Base-by-base conservation (phyloP, 2,888 invertebrate species). In the Resseliella maxima region DNA sequence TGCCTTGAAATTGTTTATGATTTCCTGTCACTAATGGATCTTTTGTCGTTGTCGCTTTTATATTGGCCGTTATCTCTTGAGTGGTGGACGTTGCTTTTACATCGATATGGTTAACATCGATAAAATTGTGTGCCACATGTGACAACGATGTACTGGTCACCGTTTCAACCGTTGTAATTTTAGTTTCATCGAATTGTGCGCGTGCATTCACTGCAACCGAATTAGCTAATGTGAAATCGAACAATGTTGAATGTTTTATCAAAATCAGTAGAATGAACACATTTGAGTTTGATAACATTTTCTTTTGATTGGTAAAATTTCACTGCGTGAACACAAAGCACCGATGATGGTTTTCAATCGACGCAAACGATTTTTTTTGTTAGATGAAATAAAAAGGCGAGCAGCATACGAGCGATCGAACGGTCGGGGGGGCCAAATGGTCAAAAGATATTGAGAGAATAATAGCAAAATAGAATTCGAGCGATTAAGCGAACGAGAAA, bases 271-370 rank as follows among this genome's bases (percentile, higher is more conserved):
- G 88, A 88, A 88, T 88, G 87, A 88, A 88, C 88, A 88, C 87
- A 87, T 89, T 88, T 88, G 88, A 88, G 88, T 88, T 88, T 88
- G 89, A 88, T 88, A 88, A 88, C 89, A 89, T 89, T 88, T 81
- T 86, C 54, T n/a, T 86, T 31, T 12, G 24, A 27, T 36, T 83
- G 24, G 38, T n/a, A n/a, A n/a, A n/a, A 83, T 83, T 38, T 38
- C 36, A 83, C 83, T 83, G 83, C 38, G 83, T 83, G 83, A 83
- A 38, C 83, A 38, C 83, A 83, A 83, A n/a, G 41, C 83, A 31
- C 31, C 72, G 72, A 72, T 72, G 31, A 72, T 72, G 27, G 72
- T 15, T 72, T n/a, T 72, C 72, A 72, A 72, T 72, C 72, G 35
- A 31, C 31, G 72, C 72, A 31, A 72, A 72, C 31, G 31, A 72